Percentiles rank a stretch among this genome's conserved stretches.
These are phyloP conservation scores for Pycnonotus jocosus DNA, from an alignment of 2,113 vertebrate genomes.

Conservation along the genomic window DNA sequence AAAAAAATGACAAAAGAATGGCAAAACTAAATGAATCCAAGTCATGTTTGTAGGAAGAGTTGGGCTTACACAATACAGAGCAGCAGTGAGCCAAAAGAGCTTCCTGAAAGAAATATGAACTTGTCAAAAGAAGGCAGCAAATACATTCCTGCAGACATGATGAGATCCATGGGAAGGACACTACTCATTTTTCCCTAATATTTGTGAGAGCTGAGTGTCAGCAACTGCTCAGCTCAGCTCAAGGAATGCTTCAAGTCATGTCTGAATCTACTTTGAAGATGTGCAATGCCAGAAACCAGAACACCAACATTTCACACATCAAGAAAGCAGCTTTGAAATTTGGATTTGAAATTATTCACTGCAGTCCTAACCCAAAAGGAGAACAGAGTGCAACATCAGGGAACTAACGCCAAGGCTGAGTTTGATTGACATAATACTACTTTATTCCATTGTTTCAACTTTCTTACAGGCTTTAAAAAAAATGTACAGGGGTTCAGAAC, in stretches of 20 bases:
- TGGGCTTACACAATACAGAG: not conserved
- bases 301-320: fast-evolving
- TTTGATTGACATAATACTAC: conserved; percentile 62
- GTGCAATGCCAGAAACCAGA: not conserved
- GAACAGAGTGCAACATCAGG: not conserved
- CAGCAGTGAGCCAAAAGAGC: not conserved
- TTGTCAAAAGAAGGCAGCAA: not conserved
- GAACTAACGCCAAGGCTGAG: conserved; percentile 60
- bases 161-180: fast-evolving
- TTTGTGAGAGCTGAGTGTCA: not conserved
- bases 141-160: not conserved
- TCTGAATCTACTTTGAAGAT: not conserved
- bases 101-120: not conserved
- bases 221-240: not conserved
- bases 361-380: not conserved
- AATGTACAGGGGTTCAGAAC: conserved; percentile 66
- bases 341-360: not conserved
- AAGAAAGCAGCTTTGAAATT: not conserved
- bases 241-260: not conserved
- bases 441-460: conserved; percentile 71
- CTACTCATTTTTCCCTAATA: not conserved
- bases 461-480: conserved; percentile 74
- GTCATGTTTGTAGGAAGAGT: not conserved
- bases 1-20: not conserved
- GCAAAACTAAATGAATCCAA: not conserved